Base-by-base conservation (phyloP, 2,797 vertebrate genomes). In the Percopsis omiscomaycus region DNA sequence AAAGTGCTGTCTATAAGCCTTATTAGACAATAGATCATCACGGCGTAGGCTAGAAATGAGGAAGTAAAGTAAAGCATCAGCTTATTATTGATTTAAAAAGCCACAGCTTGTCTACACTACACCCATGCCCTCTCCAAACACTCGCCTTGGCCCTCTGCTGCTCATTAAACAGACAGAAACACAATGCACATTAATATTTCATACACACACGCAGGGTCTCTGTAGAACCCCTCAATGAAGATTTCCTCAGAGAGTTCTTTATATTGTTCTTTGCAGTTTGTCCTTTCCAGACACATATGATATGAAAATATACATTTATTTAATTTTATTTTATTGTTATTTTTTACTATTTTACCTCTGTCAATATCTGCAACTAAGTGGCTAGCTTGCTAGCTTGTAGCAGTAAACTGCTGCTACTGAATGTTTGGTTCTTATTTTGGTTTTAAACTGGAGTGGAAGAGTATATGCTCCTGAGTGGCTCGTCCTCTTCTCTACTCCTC, bases 111-210 rank as follows among this genome's bases (percentile, higher is more conserved):
- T 53, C 56, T 16, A 58, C 12, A 60, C 29, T 42, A 16, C 53
- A 32, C 73, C 48, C 53, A 61, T 28, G 74, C 66, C 69, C 71
- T 69, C 65, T 68, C 55, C 13, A 51, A 55, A 46, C 50, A 60
- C 62, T 68, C 72, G 69, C 64, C 55, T 60, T 61, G 64, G 70
- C 79, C 80, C 82, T 66, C 69, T 81, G 79, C 76, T 79, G 45
- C 66, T 78, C 79, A 81, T 81, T 77, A 68, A 66, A 67, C 44
- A 73, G 46, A 69, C 46, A 64, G 15, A 74, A 61, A 65, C 68
- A 79, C 75, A 78, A 76, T 52, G 16, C 62, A 62, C 83, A 83
- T 86, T 69, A 80, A 87, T 86, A 85, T 87, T 89, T 88, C 68
- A 86, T 81, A 64, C 51, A 44, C 10, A 13, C 8, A 42, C 37